Base-by-base conservation (phyloP, 2,113 vertebrate species). In the Ceyx melanurus region DNA sequence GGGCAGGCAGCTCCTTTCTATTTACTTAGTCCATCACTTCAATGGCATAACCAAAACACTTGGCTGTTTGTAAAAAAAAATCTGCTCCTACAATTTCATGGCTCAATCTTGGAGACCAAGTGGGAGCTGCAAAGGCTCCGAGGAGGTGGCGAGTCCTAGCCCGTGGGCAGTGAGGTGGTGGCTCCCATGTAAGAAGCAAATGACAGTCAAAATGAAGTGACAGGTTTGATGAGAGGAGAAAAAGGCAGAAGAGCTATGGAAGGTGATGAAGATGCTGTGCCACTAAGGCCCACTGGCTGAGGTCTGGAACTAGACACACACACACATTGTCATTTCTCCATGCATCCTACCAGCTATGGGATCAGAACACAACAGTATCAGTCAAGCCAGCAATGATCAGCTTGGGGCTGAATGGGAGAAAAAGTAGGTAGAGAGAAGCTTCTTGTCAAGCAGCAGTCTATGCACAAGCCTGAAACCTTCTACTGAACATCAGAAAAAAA, bases 1-100 rank as follows among this genome's bases (percentile, higher is more conserved):
- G 89, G 88, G 95, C 93, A 96, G 89, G 88, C 90, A 95, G 92
- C 48, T 90, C 60, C 80, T 95, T 96, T 95, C 64, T 88, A 94
- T 91, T 84, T 65, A 64, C 74, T 81, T 40, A 84, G 88, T 90
- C 93, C 50, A 62, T 92, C 93, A 95, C 70, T 76, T 77, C 0
- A 3, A 48, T 53, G 90, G 80, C 31, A 64, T 53, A 88, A 53
- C 62, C 82, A 74, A 66, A 82, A 68, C 45, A 46, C 26, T 11
- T 25, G 40, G 61, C 57, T 67, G 75, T 33, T 60, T 54, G 37
- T 10, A 43, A 51, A 90, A 66, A 91, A 71, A 8, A 33, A 33
- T 35, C 40, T 75, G 22, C 57, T 82, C 72, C 72, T 37, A 54
- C 19, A 53, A 43, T 13, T 73, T 33, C 15, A 12, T 15, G 40